Evolutionary conservation across 2,888 invertebrate species (phyloP), one percentile per base, ranked within the genome.

Genomic region (Barypeithes pellucidus): DNA sequence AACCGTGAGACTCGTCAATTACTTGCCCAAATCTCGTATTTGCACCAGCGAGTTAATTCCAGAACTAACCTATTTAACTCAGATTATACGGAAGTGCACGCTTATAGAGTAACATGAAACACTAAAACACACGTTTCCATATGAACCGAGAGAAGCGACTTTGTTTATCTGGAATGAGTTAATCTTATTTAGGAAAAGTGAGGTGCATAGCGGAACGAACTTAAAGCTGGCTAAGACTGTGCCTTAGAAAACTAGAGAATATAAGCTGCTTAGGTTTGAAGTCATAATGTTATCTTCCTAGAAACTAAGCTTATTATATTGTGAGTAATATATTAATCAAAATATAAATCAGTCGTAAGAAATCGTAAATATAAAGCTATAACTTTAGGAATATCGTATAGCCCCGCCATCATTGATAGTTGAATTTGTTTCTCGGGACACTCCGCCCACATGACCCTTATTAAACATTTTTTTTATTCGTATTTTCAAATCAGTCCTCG

Each of bases 161-260:
- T 57, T 57, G 54, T 57, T 57, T 57, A 57, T 57, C 54, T 33
- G 33, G 4, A 57, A 57, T 57, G 54, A 57, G 16, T 33, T 57
- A 57, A 57, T 57, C 54, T 57, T 57, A 57, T 57, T 57, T 57
- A 33, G 18, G 29, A 54, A 33, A 24, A 54, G 54, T 54, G 54
- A 54, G 54, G 14, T 33, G 54, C 54, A 54, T 54, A 22, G 54
- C 18, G 14, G 11, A 57, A 33, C 33, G 54, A 33, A 57, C 33
- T 57, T 57, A 11, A 14, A 29, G 9, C 9, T 9, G 18, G 33
- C 16, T 33, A 33, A 18, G 33, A 33, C 4, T 57, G 8, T 33
- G 8, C 33, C 54, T 57, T 24, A 57, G 33, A 57, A 33, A 33
- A 22, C 11, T 33, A 33, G 33, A 57, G 33, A 16, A n/a, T 57